These are phyloP conservation scores for Halcyon smyrnensis DNA, from an alignment of 2,797 vertebrate genomes.

Conservation along the genomic window DNA sequence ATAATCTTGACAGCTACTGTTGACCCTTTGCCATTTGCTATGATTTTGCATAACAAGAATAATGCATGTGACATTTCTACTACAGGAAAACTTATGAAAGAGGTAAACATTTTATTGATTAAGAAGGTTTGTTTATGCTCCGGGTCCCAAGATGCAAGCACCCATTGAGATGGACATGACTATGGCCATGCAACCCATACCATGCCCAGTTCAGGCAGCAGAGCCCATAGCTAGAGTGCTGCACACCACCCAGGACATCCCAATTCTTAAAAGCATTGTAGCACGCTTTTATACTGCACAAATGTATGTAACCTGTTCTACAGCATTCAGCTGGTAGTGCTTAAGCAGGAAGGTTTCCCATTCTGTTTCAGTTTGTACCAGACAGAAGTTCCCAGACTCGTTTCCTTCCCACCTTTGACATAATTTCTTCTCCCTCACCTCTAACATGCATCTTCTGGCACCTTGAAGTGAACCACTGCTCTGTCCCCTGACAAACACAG, in stretches of 20 bases:
- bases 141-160: neutral
- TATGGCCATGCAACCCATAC: fast-evolving
- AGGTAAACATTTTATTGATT: neutral
- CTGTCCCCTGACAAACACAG: neutral
- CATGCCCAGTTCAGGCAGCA: fast-evolving
- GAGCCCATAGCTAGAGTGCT: neutral
- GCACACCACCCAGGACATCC: neutral
- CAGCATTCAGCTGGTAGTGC: neutral
- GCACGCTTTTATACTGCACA: neutral
- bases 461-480: neutral
- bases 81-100: neutral
- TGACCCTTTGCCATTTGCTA: slow-evolving; percentile 27
- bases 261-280: fast-evolving
- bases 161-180: fast-evolving
- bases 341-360: neutral
- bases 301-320: neutral
- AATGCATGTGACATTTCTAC: slow-evolving; percentile 32
- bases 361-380: neutral
- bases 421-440: neutral
- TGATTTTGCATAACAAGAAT: slow-evolving; percentile 7
- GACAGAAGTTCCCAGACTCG: neutral
- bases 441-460: fast-evolving
- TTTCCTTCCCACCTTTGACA: neutral
- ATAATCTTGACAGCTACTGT: slow-evolving; percentile 24
- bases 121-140: neutral